These are phyloP conservation scores for Eunapius fragilis DNA, from an alignment of 37 sponge, comb jelly and placozoan species.

Conservation along the genomic window DNA sequence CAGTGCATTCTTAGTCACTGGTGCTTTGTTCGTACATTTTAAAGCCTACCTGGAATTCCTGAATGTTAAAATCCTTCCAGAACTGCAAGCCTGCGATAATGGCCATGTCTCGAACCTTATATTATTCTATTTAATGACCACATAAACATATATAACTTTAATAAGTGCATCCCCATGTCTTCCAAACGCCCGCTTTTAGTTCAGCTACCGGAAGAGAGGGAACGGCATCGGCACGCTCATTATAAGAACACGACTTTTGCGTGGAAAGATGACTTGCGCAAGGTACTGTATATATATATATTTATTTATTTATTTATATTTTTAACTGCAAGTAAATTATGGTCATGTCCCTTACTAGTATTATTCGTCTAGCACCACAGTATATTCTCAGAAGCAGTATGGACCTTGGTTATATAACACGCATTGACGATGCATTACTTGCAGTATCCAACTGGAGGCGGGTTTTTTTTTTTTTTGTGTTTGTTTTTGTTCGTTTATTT, in stretches of 20 bases:
- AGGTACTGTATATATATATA: conserved; percentile 7
- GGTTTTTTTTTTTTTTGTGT: too few relatives aligned
- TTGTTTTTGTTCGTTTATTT: too few relatives aligned
- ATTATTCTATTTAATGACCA: background rate
- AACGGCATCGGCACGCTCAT: conserved; percentile 49
- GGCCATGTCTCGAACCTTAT: conserved; percentile 23
- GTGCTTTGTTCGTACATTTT: background rate
- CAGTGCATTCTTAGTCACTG: too few relatives aligned
- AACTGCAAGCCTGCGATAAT: conserved; percentile 56
- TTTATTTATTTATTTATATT: too few relatives aligned
- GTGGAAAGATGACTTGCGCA: conserved; percentile 53
- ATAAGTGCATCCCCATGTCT: background rate
- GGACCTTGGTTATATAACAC: too few relatives aligned
- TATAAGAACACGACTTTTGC: conserved; percentile 42
- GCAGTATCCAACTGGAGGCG: too few relatives aligned
- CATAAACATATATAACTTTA: background rate
- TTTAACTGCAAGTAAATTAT: too few relatives aligned
- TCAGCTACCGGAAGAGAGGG: conserved; percentile 17
- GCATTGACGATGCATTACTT: too few relatives aligned
- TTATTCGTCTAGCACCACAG: too few relatives aligned
- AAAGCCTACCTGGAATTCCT: conserved; percentile 64
- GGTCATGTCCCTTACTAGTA: too few relatives aligned
- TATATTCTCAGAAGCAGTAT: too few relatives aligned
- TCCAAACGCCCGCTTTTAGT: background rate
- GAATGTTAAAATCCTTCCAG: conserved; percentile 73